Percentiles rank a stretch among this genome's conserved stretches.
Evolutionary conservation across 2,113 vertebrate genomes (phyloP).

Genomic region (Callospermophilus lateralis): DNA sequence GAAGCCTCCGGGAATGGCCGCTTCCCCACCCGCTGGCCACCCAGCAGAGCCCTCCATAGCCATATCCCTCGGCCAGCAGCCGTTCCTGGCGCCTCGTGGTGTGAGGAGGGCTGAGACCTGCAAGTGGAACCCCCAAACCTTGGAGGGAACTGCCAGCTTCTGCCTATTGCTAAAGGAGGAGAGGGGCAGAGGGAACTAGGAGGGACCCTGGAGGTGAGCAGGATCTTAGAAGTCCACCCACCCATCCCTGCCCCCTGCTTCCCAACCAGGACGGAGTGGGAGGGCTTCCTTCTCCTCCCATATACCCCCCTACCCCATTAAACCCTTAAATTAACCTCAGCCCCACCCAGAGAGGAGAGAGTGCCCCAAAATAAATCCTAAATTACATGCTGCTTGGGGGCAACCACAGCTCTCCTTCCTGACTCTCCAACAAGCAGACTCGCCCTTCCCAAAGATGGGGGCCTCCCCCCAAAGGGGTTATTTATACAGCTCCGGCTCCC

Average conservation of each 20-base stretch:
- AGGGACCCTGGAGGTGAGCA: background rate
- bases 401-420: conserved; percentile 61
- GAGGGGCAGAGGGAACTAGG: background rate
- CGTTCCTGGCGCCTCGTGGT: background rate
- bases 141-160: background rate
- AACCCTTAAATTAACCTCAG: conserved; percentile 75
- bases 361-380: conserved; percentile 79
- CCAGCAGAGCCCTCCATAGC: background rate
- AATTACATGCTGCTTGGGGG: conserved; percentile 74
- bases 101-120: background rate
- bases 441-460: background rate
- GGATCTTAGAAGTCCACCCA: background rate
- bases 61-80: background rate
- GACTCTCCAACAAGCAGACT: conserved; percentile 12
- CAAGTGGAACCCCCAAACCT: background rate
- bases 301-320: conserved; percentile 36
- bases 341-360: conserved; percentile 58
- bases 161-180: background rate
- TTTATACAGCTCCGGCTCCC: conserved; percentile 69
- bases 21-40: no score
- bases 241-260: background rate
- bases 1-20: background rate
- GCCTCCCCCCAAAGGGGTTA: background rate
- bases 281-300: conserved; percentile 32
- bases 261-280: background rate